A percentile compares a stretch with the other conserved stretches of the same genome.
phyloP scores from a whole-genome alignment of 2,797 vertebrate genomes.

The Cichlasoma orientale region DNA sequence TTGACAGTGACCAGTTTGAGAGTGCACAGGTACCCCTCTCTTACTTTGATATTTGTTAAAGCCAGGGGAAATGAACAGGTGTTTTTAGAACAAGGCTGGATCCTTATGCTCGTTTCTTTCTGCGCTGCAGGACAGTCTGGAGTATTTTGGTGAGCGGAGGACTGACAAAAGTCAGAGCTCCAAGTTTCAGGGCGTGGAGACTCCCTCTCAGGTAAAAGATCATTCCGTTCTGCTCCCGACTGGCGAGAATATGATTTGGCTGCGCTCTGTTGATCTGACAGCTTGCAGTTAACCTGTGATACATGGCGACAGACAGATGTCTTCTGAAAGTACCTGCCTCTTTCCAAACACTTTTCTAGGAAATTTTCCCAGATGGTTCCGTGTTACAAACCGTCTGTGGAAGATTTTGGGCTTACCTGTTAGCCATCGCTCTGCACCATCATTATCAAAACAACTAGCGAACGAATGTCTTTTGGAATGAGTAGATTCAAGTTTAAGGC shows the following conservation, averaged over 20 bases:
- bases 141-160: constrained; percentile 92
- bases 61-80: background rate
- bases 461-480: background rate
- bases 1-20: constrained; percentile 90
- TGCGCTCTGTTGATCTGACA: too few species aligned
- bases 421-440: background rate
- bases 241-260: too few species aligned
- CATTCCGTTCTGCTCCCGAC: too few species aligned
- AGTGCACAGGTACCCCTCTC: constrained; percentile 85
- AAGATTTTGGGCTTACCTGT: background rate
- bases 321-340: too few species aligned
- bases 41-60: background rate
- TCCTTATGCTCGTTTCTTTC: background rate
- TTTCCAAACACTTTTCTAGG: too few species aligned
- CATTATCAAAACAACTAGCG: background rate
- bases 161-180: constrained; percentile 90
- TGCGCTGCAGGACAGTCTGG: constrained; percentile 86
- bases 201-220: constrained; percentile 91
- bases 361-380: background rate
- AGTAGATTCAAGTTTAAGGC: background rate
- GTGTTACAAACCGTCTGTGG: background rate
- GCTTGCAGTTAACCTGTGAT: too few species aligned
- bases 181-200: constrained; percentile 97
- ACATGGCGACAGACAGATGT: too few species aligned
- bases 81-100: background rate